These are phyloP conservation scores for Stichopus chloronotus DNA, from an alignment of 35 echinoderm and acorn worm species.

Conservation along the genomic window DNA sequence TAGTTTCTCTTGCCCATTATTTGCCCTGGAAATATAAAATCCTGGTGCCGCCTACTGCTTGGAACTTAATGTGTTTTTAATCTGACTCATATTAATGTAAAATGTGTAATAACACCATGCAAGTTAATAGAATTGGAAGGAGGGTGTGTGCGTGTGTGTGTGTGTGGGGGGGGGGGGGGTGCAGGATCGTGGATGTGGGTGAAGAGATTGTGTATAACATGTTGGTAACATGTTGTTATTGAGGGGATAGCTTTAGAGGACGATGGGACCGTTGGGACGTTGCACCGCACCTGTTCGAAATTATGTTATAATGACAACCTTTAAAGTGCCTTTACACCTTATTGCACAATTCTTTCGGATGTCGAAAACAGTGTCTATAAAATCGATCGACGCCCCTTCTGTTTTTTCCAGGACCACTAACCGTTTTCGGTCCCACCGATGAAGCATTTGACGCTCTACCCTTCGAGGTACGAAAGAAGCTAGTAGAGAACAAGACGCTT, in stretches of 20 bases:
- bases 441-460: conserved; percentile 16
- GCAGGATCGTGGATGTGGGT: too few species aligned
- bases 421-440: conserved; percentile 28
- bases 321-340: not conserved
- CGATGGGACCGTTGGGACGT: not conserved
- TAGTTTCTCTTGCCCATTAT: not conserved
- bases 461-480: conserved; percentile 11
- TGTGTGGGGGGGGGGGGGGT: too few species aligned
- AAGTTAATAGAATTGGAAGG: too few species aligned
- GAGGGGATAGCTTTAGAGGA: not conserved
- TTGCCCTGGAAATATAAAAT: not conserved
- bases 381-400: not conserved
- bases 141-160: too few species aligned
- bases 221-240: too few species aligned
- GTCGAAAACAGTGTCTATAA: not conserved
- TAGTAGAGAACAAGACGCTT: conserved; percentile 10
- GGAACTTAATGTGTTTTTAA: too few species aligned
- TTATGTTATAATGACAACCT: not conserved
- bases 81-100: too few species aligned
- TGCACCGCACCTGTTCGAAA: not conserved
- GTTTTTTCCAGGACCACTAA: not conserved
- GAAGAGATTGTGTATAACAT: too few species aligned
- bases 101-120: too few species aligned
- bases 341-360: not conserved
- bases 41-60: too few species aligned